Evolutionary conservation across 2,888 invertebrate genomes (phyloP).

Genomic region (Arge pagana): DNA sequence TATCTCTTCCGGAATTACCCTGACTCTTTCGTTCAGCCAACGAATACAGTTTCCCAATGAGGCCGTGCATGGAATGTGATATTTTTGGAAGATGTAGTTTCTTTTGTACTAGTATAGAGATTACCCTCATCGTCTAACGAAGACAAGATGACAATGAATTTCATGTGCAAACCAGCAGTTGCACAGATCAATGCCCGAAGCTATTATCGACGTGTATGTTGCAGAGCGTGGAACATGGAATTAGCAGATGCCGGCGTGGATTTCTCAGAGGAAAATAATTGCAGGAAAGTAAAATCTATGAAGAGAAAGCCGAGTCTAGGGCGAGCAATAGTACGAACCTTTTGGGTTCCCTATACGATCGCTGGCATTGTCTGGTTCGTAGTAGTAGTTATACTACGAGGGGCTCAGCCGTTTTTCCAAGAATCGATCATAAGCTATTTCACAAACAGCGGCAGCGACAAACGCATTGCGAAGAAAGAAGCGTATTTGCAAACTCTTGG

Average conservation of each 20-base stretch:
- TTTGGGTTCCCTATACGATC: conserved; percentile 71
- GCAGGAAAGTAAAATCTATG: conserved; percentile 28
- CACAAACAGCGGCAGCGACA: background rate
- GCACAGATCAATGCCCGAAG: too few relatives aligned
- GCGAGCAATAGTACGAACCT: conserved; percentile 69
- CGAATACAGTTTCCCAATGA: too few relatives aligned
- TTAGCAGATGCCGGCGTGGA: conserved; percentile 38
- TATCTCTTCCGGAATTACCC: too few relatives aligned
- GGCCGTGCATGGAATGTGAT: too few relatives aligned
- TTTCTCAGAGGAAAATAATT: conserved; percentile 32
- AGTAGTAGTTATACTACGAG: conserved; percentile 59
- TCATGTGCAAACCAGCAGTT: too few relatives aligned
- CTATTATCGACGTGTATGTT: too few relatives aligned
- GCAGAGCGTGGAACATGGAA: conserved; percentile 60
- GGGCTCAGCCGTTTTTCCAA: background rate
- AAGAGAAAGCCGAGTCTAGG: conserved; percentile 68
- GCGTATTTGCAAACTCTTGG: conserved; percentile 49
- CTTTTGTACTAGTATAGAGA: too few relatives aligned
- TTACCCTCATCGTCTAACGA: too few relatives aligned
- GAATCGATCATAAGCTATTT: conserved; percentile 6
- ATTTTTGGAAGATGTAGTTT: too few relatives aligned
- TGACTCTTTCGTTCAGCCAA: too few relatives aligned
- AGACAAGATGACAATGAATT: too few relatives aligned
- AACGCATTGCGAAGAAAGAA: conserved; percentile 47
- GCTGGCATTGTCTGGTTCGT: conserved; percentile 68